Evolutionary conservation across 2,113 vertebrate species (phyloP).

Genomic region (Erpornis zantholeuca): DNA sequence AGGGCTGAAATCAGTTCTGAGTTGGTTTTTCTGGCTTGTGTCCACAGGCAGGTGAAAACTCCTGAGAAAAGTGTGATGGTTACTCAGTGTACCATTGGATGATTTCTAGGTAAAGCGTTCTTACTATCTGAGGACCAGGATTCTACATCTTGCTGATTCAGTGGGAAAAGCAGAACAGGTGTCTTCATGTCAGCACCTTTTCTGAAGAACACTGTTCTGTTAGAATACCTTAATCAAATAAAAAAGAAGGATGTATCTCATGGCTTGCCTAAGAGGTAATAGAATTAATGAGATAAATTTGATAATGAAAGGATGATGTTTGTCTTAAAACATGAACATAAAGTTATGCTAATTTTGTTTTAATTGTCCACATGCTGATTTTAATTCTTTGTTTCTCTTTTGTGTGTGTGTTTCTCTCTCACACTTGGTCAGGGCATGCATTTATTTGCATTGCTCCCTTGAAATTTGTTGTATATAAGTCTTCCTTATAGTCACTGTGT

Average conservation of each 20-base stretch:
- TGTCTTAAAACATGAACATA: constrained; percentile 4
- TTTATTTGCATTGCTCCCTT: not conserved
- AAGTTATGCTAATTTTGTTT: constrained; percentile 35
- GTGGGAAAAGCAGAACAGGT: not conserved
- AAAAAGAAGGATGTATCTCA: constrained; percentile 6
- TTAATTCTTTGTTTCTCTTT: not conserved
- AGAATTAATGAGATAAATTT: not conserved
- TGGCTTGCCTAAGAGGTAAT: constrained; percentile 17
- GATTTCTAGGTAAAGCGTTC: not conserved
- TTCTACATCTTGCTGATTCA: not conserved
- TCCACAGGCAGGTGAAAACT: not conserved
- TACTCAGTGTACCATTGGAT: not conserved
- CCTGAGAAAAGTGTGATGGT: not conserved
- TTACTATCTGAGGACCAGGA: not conserved
- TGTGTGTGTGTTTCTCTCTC: not conserved
- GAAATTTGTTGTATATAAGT: not conserved
- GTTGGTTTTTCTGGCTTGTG: not conserved
- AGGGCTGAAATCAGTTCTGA: not conserved
- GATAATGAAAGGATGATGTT: constrained; percentile 23
- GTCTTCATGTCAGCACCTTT: not conserved
- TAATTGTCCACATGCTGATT: not conserved
- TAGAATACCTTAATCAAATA: not conserved
- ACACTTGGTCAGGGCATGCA: not conserved
- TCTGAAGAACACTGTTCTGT: not conserved
- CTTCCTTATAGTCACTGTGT: not conserved